These are phyloP conservation scores for Pongo abelii DNA, from an alignment of 2,113 vertebrate genomes.

Conservation along the genomic window DNA sequence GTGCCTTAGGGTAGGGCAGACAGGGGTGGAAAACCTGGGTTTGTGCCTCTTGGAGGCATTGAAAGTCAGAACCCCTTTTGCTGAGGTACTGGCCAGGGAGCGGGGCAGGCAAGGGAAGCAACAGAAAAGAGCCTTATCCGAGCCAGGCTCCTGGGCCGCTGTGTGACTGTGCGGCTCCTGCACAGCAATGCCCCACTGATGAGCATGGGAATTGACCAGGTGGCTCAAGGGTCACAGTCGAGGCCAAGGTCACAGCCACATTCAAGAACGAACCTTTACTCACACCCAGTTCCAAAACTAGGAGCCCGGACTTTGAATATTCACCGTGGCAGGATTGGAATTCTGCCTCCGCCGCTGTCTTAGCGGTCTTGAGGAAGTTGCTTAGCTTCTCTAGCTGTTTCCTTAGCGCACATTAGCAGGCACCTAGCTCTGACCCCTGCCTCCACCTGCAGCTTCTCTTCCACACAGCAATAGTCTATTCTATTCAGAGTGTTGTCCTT, in stretches of 20 bases:
- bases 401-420: accelerated
- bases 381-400: neutral
- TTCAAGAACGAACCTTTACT: neutral
- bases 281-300: neutral
- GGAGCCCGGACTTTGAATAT: neutral
- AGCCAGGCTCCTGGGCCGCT: neutral
- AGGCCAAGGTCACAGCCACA: neutral
- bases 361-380: neutral
- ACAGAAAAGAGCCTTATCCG: neutral
- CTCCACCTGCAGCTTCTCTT: neutral
- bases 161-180: neutral
- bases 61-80: neutral
- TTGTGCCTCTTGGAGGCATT: neutral
- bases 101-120: neutral
- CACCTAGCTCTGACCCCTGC: neutral
- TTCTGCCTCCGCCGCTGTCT: neutral
- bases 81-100: neutral
- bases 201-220: neutral
- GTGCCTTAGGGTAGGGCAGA: neutral
- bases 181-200: no score
- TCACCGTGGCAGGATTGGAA: neutral
- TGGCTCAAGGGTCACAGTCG: no score
- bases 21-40: neutral
- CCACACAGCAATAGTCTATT: accelerated
- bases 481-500: neutral